phyloP scores from a whole-genome alignment of 2,113 vertebrate genomes.

The Prionailurus bengalensis region DNA sequence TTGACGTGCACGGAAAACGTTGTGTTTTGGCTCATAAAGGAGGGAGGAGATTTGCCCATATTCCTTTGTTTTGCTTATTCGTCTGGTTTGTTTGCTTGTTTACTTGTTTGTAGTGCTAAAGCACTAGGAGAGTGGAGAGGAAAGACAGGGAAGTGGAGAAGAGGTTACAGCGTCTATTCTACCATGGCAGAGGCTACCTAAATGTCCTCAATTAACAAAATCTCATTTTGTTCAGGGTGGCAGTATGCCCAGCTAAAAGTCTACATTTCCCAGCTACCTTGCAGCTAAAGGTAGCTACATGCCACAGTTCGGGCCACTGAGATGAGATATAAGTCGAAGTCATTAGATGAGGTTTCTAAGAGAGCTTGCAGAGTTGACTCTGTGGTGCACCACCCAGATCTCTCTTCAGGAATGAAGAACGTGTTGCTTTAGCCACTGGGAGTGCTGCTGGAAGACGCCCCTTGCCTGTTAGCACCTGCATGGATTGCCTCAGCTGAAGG shows the following conservation, averaged over 20 bases:
- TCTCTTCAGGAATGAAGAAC: not conserved
- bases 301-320: not conserved
- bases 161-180: not conserved
- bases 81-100: conserved; percentile 33
- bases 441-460: not conserved
- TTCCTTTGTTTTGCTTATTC: conserved; percentile 35
- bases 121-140: not conserved
- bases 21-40: conserved; percentile 54
- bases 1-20: conserved; percentile 1
- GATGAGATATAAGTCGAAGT: not conserved
- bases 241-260: conserved; percentile 7
- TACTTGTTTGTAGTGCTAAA: conserved; percentile 55
- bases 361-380: not conserved
- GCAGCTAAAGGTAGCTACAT: not conserved
- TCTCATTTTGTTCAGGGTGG: conserved; percentile 23
- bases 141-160: not conserved
- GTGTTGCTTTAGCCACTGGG: not conserved
- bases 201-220: conserved; percentile 49
- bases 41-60: conserved; percentile 22
- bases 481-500: not conserved
- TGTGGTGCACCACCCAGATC: not conserved
- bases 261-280: conserved; percentile 3
- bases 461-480: not conserved
- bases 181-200: not conserved
- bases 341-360: not conserved